These are phyloP conservation scores for Mystacornis crossleyi DNA, from an alignment of 2,113 vertebrate genomes.

Conservation along the genomic window DNA sequence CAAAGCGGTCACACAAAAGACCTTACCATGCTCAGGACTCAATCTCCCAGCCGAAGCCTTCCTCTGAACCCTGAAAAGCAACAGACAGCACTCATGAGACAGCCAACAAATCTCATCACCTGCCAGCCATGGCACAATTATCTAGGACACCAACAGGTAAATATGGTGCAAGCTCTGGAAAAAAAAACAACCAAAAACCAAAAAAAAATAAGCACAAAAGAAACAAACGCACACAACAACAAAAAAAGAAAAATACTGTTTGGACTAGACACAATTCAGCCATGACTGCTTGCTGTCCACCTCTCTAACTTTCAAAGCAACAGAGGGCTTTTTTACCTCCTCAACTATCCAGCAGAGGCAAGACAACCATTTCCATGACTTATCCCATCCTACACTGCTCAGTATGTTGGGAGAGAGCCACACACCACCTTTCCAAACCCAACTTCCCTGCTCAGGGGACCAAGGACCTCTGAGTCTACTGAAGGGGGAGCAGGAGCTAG, in stretches of 20 bases:
- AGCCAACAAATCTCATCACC: background rate
- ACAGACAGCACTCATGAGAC: background rate
- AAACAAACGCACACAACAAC: background rate
- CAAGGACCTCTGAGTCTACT: rapidly evolving
- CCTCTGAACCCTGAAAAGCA: constrained; percentile 70
- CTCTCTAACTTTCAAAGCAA: background rate
- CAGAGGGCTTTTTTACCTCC: background rate
- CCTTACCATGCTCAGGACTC: constrained; percentile 74
- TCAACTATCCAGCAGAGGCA: background rate
- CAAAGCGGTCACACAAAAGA: background rate
- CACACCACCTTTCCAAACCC: background rate
- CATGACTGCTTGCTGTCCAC: background rate
- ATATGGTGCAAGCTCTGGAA: background rate
- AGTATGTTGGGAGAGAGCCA: background rate
- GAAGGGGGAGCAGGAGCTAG: background rate
- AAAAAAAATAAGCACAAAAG: background rate
- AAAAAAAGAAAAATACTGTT: background rate
- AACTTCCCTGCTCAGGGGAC: background rate
- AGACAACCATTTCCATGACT: background rate
- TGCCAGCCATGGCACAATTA: background rate
- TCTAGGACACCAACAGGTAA: background rate
- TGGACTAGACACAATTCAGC: background rate
- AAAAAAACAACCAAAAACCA: background rate
- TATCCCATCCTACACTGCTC: background rate
- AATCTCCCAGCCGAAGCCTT: constrained; percentile 54